Base-by-base conservation (phyloP, 2,113 vertebrate species). In the Passerina amoena region DNA sequence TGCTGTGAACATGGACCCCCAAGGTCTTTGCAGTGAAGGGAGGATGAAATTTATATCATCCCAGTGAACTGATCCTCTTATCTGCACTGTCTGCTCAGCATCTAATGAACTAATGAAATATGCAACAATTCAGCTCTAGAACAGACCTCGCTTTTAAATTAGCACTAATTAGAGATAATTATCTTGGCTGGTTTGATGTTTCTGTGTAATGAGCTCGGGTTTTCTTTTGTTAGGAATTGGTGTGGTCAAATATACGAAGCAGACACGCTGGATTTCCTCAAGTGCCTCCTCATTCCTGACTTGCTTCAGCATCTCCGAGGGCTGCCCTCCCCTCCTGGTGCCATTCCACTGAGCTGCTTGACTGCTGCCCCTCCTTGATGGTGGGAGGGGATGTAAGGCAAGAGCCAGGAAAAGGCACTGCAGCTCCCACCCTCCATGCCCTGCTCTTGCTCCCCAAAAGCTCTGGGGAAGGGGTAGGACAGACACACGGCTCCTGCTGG, bases 81-180 rank as follows among this genome's bases (percentile, higher is more conserved):
- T 97, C 96, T 88, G 73, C 53, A 3, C 50, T 96, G 85, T 93
- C 96, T 95, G 96, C 72, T 90, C 94, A 68, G 87, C 86, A 96
- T 97, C 95, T 95, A 93, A 95, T 96, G 95, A 95, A 96, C 93
- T 92, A 92, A 96, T 97, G 93, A 97, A 96, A 97, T 96, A 96
- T 96, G 96, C 96, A 96, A 93, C 92, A 88, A 96, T 92, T 85
- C 97, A 87, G 92, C 93, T 93, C 79, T 61, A 95, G 95, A 96
- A 91, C 79, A 96, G 93, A 61, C 88, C 64, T 92, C 78, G 75
- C 88, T 89, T 96, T 95, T 93, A 97, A 97, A 97, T 97, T 96
- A 97, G 96, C 88, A 96, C 96, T 97, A 97, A 96, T 97, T 97
- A 96, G 96, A 96, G 94, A 97, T 97, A 96, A 96, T 96, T 96